Base-by-base conservation (phyloP, 2,113 vertebrate species). In the Oxyruncus cristatus region DNA sequence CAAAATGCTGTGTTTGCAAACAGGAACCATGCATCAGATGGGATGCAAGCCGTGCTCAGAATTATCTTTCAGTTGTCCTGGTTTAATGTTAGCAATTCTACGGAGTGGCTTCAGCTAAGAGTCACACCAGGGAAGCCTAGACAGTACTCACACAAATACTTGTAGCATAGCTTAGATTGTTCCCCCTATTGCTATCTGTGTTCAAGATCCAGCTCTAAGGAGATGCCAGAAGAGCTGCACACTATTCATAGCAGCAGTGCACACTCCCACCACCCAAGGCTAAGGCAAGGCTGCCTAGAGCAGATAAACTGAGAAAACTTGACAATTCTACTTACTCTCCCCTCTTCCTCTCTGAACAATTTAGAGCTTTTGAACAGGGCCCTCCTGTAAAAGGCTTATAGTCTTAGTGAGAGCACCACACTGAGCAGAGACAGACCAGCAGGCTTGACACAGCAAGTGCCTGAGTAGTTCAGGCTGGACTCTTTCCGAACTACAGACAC, bases 261-360 rank as follows among this genome's bases (percentile, higher is more conserved):
- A 14, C 17, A 53, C 14, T 0, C 0, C 5, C 7, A 8, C 3
- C 0, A 3, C 7, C 3, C 4, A 8, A 10, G 7, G 20, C 2
- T 61, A 46, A 95, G 56, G 20, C 16, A 83, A 73, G 28, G 28
- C 21, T 85, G 32, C 41, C 56, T 26, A 44, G 11, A 15, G 19
- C 41, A 68, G 11, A 20, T 28, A 65, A 89, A 61, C 4, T 4
- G 50, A 55, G 30, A 84, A 56, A 68, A 61, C 6, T 5, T 67
- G 28, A 59, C 24, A 37, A 21, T 53, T 82, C 39, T 32, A 11
- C 17, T 49, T 35, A 32, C 1, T 47, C 7, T 55, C 27, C 5
- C 6, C 7, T 12, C 5, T 35, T 4, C 6, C 5, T 8, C 28
- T 66, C 35, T 53, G 22, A 78, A 35, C 12, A 73, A 35, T 39